Conservation (phyloP, 1,140 invertebrate species). For the Penaeus japonicus region DNA sequence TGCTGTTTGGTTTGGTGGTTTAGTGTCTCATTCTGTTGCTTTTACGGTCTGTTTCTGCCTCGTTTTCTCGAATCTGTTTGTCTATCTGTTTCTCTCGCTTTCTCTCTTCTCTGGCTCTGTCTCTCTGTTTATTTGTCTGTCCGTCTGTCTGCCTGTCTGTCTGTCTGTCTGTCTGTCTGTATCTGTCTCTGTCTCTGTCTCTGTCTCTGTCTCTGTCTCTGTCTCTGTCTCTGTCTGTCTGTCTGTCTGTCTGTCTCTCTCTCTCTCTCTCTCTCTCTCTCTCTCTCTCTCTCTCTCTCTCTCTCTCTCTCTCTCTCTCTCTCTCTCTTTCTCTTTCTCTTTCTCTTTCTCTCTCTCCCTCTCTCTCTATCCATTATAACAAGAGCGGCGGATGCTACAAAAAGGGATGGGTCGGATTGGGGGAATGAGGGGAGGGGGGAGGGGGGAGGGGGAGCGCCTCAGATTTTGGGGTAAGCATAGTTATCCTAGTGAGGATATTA, state of each 20-base stretch:
- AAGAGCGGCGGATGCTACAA: too few relatives aligned
- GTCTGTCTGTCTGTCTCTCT: conserved; percentile 22
- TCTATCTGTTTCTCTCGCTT: conserved; percentile 15
- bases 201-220: too few relatives aligned
- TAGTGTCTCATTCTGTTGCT: background rate
- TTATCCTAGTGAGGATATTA: too few relatives aligned
- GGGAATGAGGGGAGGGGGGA: too few relatives aligned
- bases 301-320: background rate
- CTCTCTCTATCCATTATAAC: too few relatives aligned
- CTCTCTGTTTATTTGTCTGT: conserved; percentile 7
- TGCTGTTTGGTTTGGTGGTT: background rate
- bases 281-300: background rate
- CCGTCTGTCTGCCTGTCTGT: background rate
- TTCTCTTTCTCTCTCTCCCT: too few relatives aligned
- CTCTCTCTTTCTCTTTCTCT: too few relatives aligned
- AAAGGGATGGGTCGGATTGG: too few relatives aligned
- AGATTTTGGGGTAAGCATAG: too few relatives aligned
- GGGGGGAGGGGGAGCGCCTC: too few relatives aligned
- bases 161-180: conserved; percentile 9
- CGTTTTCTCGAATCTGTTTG: background rate
- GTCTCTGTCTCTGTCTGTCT: conserved; percentile 7
- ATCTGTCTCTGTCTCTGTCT: background rate
- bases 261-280: conserved; percentile 9
- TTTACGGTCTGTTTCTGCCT: background rate
- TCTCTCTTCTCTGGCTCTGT: background rate